Evolutionary conservation across 2,797 vertebrate species (phyloP), one percentile per base, ranked within the genome.

Genomic region (Urophycis tenuis): DNA sequence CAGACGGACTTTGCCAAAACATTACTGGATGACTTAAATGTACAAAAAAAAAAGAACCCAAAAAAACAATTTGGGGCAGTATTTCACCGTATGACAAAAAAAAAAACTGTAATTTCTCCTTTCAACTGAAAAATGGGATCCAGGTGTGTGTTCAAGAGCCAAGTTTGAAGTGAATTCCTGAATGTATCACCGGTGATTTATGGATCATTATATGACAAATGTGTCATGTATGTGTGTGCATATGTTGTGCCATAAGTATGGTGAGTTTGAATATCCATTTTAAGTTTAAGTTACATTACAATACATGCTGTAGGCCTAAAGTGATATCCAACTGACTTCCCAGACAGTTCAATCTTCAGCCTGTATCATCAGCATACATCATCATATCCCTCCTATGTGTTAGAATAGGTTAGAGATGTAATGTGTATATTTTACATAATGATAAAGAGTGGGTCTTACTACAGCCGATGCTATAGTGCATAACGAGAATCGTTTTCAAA

Each of bases 11-110:
- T 25, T 22, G 8, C n/a, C 53, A 64, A 64, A 64, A 25, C 53
- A 64, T 64, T 10, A 25, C 53, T 25, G n/a, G 25, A 11, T 7
- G 19, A 9, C n/a, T 19, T 25, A 64, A 22, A n/a, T 25, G 53
- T 64, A 25, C 25, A 64, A 25, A 64, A n/a, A 19, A 72, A 77
- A 81, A 79, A 75, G 73, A 82, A 77, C 67, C 30, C 29, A 32
- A 77, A 45, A 31, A 81, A 78, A 49, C 70, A 76, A 73, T 81
- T 33, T 4, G 17, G 72, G 74, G 11, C 32, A 32, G 49, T 67
- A 75, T 45, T 79, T 80, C 33, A 35, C 32, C 53, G 5, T 75
- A 73, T 69, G 71, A 83, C 19, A 5, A 53, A 53, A 53, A 53
- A 53, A 53, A 53, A 53, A 6, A 53, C 19, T 5, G 19, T 53